Conservation (phyloP, 2,888 invertebrate genomes). For the Folsomia candida region DNA sequence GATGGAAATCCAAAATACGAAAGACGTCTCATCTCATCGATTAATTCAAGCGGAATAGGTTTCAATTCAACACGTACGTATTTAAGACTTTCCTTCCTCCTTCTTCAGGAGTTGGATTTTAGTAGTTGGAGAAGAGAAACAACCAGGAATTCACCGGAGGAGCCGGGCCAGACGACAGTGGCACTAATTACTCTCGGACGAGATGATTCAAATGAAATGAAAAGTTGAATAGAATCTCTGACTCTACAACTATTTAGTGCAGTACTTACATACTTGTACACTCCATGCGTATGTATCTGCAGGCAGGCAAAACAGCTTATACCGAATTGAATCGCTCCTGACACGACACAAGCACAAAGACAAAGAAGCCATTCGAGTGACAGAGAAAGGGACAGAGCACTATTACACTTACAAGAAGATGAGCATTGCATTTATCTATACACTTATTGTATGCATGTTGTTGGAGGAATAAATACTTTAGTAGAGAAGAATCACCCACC, state of each 20-base stretch:
- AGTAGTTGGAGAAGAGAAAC: not conserved
- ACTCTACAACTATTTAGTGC: not conserved
- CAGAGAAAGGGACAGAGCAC: not conserved
- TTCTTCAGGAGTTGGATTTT: not conserved
- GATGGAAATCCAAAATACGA: not conserved
- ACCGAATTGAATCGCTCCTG: not conserved
- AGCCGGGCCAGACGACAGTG: not conserved
- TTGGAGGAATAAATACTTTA: not conserved
- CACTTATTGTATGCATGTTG: not conserved
- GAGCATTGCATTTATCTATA: not conserved
- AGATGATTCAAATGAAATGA: constrained; percentile 13
- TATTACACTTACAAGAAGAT: not conserved
- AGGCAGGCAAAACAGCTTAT: not conserved
- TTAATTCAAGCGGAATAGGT: not conserved
- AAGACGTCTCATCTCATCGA: not conserved
- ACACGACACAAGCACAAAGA: constrained; percentile 12
- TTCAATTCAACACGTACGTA: not conserved
- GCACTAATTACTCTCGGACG: constrained; percentile 22
- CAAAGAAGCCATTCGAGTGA: constrained; percentile 3
- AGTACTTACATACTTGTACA: not conserved
- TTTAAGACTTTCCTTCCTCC: not conserved
- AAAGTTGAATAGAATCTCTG: not conserved
- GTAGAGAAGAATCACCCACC: not conserved
- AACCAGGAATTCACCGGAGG: not conserved
- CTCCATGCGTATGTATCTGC: not conserved